Evolutionary conservation across 1,140 invertebrate species (phyloP), one percentile per base, ranked within the genome.

Genomic region (Sinella curviseta): DNA sequence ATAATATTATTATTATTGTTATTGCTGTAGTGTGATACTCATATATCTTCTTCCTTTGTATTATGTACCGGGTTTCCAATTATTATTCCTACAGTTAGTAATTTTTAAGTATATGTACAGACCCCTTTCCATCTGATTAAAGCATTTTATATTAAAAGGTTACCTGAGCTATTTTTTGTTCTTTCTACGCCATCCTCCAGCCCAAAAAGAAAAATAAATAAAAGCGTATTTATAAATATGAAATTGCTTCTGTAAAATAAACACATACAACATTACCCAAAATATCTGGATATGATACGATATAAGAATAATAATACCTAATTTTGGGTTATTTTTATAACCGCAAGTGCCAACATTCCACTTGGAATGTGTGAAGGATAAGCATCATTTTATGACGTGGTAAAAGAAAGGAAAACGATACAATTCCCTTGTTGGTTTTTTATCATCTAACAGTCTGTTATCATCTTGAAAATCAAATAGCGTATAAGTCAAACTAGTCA

Each of bases 381-480:
- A 8, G 17, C 4, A 48, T 8, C 39, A 48, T 17, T 8, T 48
- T 48, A n/a, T n/a, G n/a, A n/a, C n/a, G n/a, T n/a, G n/a, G n/a
- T n/a, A n/a, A n/a, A 8, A 48, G 39, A 48, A 48, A 17, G 39
- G 39, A 48, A 48, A 48, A 8, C 4, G 17, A 4, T 48, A 8
- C 39, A 48, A 39, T 67, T 77, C 76, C 67, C 76, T 77, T 77
- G 76, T 77, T 77, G 76, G 76, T 77, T 77, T 65, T 77, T 67
- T 17, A 8, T 48, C 4, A 48, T 60, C 31, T 77, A 77, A 77
- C 76, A 77, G 55, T 36, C 57, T 57, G 65, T 77, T 60, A 77
- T 77, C 57, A 77, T 77, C 57, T 39, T 4, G 57, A n/a, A n/a
- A 65, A 14, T 8, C 20, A 65, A n/a, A 65, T 4, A 28, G n/a